Conservation (phyloP, 2,113 vertebrate species). For the Lamprotornis superbus region DNA sequence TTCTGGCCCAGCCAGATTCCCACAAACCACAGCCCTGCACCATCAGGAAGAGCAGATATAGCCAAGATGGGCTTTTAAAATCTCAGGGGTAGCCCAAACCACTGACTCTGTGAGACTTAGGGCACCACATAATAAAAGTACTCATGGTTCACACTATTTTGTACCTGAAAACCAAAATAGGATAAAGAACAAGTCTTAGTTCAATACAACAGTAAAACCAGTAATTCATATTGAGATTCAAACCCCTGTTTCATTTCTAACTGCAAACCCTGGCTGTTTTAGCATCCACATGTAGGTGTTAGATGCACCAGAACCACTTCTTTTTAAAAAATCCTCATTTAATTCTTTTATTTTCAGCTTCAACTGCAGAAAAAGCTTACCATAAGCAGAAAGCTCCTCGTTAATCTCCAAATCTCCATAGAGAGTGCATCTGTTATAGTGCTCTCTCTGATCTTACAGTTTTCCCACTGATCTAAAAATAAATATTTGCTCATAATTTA, state of each 20-base stretch:
- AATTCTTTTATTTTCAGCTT: slow-evolving; percentile 8
- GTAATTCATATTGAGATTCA: neutral
- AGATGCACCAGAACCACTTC: neutral
- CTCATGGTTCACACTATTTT: neutral
- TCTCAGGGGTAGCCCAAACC: neutral
- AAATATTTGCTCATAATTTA: neutral
- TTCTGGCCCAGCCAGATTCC: neutral
- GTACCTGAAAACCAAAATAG: neutral
- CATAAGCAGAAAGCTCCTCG: neutral
- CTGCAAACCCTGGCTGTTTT: neutral
- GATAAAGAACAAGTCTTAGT: neutral
- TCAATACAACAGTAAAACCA: neutral
- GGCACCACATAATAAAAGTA: accelerated
- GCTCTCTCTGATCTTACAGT: neutral
- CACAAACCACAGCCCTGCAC: accelerated
- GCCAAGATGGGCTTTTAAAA: neutral
- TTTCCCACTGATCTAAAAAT: slow-evolving; percentile 35
- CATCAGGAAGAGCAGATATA: neutral
- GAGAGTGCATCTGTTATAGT: neutral
- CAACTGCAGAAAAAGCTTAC: neutral
- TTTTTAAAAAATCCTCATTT: neutral
- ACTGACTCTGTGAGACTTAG: neutral
- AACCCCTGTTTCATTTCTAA: neutral
- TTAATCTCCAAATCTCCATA: slow-evolving; percentile 35
- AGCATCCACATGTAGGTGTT: neutral